Conservation (phyloP, 2,797 vertebrate genomes). For the Chrosomus eos region DNA sequence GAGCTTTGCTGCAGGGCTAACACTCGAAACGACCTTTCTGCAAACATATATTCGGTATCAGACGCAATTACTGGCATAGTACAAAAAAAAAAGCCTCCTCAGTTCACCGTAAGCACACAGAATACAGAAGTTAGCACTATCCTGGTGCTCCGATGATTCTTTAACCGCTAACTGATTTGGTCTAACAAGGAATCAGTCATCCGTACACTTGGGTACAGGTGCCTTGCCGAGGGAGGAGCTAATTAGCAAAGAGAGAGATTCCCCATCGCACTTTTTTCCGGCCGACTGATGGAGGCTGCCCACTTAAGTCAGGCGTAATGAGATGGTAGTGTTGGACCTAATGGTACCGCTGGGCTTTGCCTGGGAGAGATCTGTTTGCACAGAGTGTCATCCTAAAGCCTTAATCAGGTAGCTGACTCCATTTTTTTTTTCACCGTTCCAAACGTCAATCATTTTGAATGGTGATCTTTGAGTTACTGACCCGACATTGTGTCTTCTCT, state of each 20-base stretch:
- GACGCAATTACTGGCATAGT: not conserved
- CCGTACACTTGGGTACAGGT: constrained; percentile 69
- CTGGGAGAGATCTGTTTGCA: constrained; percentile 80
- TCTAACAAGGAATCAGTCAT: constrained; percentile 62
- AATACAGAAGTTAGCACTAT: constrained; percentile 49
- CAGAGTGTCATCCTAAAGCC: constrained; percentile 85
- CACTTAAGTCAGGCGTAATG: constrained; percentile 87
- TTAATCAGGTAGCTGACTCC: constrained; percentile 81
- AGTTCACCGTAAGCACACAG: constrained; percentile 10
- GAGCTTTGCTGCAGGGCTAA: constrained; percentile 77
- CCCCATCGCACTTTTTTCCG: constrained; percentile 77
- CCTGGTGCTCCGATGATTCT: constrained; percentile 45
- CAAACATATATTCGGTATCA: constrained; percentile 52
- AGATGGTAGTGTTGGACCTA: constrained; percentile 78
- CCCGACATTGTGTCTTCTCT: constrained; percentile 45
- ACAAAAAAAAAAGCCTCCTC: constrained; percentile 11
- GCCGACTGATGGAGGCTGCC: constrained; percentile 77
- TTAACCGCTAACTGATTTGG: constrained; percentile 58
- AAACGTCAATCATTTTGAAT: constrained; percentile 77
- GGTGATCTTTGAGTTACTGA: constrained; percentile 64
- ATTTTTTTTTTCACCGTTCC: constrained; percentile 77
- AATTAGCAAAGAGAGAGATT: constrained; percentile 81
- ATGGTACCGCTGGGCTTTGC: constrained; percentile 88
- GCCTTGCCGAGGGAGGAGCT: constrained; percentile 81
- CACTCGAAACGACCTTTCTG: not conserved